Evolutionary conservation across 2,113 vertebrate species (phyloP), one percentile per base, ranked within the genome.

Genomic region (Pedionomus torquatus): DNA sequence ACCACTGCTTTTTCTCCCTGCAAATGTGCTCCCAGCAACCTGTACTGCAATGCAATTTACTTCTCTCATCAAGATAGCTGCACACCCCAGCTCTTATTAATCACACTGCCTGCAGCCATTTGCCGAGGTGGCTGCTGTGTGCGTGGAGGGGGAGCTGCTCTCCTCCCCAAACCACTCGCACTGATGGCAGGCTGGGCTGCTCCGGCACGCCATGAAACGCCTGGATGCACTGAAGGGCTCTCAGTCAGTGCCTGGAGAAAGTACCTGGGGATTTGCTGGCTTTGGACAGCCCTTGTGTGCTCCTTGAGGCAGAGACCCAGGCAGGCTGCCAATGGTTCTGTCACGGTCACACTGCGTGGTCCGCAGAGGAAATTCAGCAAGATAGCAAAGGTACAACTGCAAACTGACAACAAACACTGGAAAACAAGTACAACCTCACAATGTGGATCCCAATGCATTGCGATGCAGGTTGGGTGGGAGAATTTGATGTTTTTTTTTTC

Each of bases 401-500:
- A n/a, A n/a, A n/a, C n/a, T n/a, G 79, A 43, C 14, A 5, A 5
- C 30, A 39, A 51, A 60, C 35, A 12, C 44, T 51, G 35, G 23
- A 82, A 46, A 41, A 69, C 35, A 37, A 0, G 3, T 4, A 16
- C 28, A 71, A 11, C 28, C 17, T 71, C 1, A 3, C 0, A 0
- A 84, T 31, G 30, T 33, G 37, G 41, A 85, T 13, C 19, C 37
- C 49, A 37, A 8, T 33, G 30, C 7, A 20, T 13, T 55, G 28
- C 19, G 72, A 4, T 39, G 55, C 8, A 49, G 60, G 10, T 13
- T 82, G 52, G 5, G 26, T 60, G 30, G 14, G 19, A 71, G 37
- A 75, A 87, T 57, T 44, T 58, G 30, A 65, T 24, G 7, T 33
- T 5, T 51, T 17, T 17, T 30, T 13, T 76, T 63, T 1, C 13